A percentile compares a stretch with the other conserved stretches of the same genome.
Conservation (phyloP, 2,888 invertebrate species). For the Hirtodrosophila alboralis region DNA sequence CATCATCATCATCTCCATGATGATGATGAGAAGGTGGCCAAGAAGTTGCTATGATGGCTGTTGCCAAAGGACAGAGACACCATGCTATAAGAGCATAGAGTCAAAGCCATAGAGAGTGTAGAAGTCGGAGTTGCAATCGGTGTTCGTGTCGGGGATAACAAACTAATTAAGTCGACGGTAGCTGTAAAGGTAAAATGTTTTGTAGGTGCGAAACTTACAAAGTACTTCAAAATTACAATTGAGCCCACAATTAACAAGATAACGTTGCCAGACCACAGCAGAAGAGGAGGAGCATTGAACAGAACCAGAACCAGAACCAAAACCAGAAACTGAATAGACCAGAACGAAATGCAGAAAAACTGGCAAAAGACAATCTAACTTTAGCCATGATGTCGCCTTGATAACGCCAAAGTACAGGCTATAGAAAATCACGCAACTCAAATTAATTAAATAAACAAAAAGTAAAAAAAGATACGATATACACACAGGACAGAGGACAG, state of each 20-base stretch:
- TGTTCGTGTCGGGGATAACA: conserved; percentile 54
- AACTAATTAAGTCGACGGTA: conserved; percentile 70
- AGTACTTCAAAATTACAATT: conserved; percentile 70
- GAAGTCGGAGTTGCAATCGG: conserved; percentile 23
- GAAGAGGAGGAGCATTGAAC: neutral
- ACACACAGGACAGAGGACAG: neutral
- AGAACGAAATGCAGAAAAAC: conserved; percentile 25
- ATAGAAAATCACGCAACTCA: conserved; percentile 55
- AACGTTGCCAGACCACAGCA: conserved; percentile 34
- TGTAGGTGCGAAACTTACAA: conserved; percentile 66
- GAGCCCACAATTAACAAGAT: conserved; percentile 73
- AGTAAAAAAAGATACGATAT: conserved; percentile 9
- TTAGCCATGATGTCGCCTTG: conserved; percentile 58
- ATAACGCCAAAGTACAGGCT: conserved; percentile 44
- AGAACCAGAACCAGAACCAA: neutral
- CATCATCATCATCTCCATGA: conserved; percentile 1
- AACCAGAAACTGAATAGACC: no score
- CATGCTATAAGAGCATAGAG: no score
- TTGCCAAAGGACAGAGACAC: no score
- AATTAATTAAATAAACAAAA: conserved; percentile 64
- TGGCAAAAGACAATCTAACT: conserved; percentile 71
- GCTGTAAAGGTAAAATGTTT: conserved; percentile 51
- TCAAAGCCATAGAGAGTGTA: neutral
- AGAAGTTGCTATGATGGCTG: no score
- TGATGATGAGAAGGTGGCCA: neutral